Evolutionary conservation across 2,113 vertebrate species (phyloP).

Genomic region (Strix uralensis): DNA sequence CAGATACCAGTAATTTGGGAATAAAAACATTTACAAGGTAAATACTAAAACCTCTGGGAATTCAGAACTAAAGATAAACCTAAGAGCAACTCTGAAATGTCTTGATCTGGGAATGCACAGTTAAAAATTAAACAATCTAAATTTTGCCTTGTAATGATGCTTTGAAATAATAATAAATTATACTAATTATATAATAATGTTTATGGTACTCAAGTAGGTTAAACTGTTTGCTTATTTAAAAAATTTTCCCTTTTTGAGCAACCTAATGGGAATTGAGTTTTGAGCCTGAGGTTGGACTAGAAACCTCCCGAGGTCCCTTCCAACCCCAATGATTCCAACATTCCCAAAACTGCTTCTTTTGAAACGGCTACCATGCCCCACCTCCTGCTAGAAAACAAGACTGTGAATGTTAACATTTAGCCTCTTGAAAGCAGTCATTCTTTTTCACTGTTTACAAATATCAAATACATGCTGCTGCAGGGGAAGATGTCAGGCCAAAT

Average conservation of each 20-base stretch:
- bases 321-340: background rate
- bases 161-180: background rate
- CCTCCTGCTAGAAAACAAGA: background rate
- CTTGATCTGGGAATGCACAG: background rate
- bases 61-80: background rate
- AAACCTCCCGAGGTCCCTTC: background rate
- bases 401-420: background rate
- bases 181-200: background rate
- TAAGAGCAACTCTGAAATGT: background rate
- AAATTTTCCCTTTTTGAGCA: background rate
- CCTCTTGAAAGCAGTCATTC: background rate
- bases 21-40: background rate
- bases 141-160: background rate
- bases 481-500: background rate
- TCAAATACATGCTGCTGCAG: background rate
- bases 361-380: background rate
- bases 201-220: background rate
- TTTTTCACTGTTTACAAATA: background rate
- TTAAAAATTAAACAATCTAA: background rate
- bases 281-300: background rate
- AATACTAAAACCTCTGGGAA: background rate
- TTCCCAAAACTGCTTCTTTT: background rate
- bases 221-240: background rate
- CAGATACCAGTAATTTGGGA: background rate
- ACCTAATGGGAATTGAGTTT: background rate